phyloP scores from a whole-genome alignment of 1,140 invertebrate genomes.

The Hermatobates lingyangjiaoensis region DNA sequence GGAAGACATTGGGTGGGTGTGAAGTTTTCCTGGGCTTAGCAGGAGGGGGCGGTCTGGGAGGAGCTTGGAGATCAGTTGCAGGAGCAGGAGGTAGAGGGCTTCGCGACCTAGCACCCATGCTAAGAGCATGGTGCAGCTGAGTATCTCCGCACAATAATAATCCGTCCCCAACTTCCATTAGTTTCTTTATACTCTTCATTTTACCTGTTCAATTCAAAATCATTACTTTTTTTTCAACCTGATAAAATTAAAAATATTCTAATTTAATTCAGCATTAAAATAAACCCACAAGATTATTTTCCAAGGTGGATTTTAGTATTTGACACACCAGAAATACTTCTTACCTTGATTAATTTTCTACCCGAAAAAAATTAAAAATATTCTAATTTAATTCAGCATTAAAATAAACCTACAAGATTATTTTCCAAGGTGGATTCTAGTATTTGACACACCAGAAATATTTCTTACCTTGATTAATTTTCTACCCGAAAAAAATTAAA shows the following conservation, averaged over 20 bases:
- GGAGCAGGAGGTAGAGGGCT: slow-evolving; percentile 51
- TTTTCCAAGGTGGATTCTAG: not conserved
- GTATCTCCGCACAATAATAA: slow-evolving; percentile 37
- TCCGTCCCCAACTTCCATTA: slow-evolving; percentile 40
- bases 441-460: not conserved
- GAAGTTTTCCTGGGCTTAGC: not conserved
- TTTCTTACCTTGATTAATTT: not conserved
- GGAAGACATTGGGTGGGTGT: not conserved
- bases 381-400: no score
- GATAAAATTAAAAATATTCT: slow-evolving; percentile 18
- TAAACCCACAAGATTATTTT: not conserved
- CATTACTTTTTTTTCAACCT: slow-evolving; percentile 37
- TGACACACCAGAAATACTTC: not conserved
- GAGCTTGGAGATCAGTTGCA: slow-evolving; percentile 26
- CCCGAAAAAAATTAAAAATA: not conserved
- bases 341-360: not conserved
- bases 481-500: not conserved
- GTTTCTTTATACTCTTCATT: slow-evolving; percentile 68
- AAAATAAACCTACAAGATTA: not conserved
- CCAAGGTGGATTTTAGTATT: not conserved
- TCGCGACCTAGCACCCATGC: slow-evolving; percentile 22
- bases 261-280: no score
- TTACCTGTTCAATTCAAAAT: no score
- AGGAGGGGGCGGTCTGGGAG: slow-evolving; percentile 30
- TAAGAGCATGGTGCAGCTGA: slow-evolving; percentile 43